These are phyloP conservation scores for Anser cygnoides DNA, from an alignment of 2,113 vertebrate species.

Conservation along the genomic window DNA sequence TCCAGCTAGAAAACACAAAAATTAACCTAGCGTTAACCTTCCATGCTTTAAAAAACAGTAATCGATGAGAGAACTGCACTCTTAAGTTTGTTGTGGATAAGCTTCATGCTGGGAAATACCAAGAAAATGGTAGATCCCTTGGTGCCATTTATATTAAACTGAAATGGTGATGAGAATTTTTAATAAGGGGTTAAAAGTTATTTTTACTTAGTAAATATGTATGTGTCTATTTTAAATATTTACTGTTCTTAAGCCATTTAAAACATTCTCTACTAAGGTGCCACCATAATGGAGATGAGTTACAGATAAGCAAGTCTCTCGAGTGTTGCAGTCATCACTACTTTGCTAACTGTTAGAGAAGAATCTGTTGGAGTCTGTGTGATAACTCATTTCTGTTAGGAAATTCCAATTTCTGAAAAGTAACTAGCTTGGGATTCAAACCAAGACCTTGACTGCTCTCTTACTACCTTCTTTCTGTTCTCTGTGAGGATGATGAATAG, in stretches of 20 bases:
- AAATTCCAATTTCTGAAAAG: not conserved
- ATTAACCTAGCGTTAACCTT: not conserved
- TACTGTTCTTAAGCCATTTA: not conserved
- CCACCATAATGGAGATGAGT: not conserved
- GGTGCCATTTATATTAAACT: not conserved
- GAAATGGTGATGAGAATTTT: not conserved
- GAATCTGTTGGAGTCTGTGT: not conserved
- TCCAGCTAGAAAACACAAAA: not conserved
- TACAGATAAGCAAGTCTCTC: not conserved
- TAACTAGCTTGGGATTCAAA: not conserved
- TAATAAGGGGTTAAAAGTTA: not conserved
- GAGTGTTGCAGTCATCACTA: not conserved
- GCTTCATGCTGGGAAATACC: not conserved
- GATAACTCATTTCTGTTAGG: not conserved
- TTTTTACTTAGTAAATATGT: not conserved
- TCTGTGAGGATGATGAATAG: constrained; percentile 48
- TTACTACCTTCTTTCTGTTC: not conserved
- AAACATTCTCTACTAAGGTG: not conserved
- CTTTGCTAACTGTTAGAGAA: not conserved
- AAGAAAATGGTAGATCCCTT: not conserved
- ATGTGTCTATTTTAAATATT: not conserved
- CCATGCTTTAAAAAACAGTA: not conserved
- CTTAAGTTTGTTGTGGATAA: not conserved
- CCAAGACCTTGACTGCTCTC: not conserved
- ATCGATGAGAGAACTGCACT: not conserved